Conservation (phyloP, 2,113 vertebrate genomes). For the Romanogobio albipinnatus region DNA sequence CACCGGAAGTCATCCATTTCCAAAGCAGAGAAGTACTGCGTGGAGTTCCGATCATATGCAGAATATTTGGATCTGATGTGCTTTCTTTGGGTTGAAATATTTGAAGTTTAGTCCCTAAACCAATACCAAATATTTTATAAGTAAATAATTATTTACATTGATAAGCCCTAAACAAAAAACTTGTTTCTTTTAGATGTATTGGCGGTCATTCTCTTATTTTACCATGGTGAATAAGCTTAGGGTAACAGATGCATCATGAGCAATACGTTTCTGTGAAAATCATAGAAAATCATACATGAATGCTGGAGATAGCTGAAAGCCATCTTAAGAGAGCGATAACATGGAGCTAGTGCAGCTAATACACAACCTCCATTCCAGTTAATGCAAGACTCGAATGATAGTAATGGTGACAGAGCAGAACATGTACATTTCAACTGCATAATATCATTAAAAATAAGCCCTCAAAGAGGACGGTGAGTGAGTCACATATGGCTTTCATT, state of each 20-base stretch:
- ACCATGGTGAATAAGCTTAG: background rate
- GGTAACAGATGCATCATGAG: background rate
- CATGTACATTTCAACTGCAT: background rate
- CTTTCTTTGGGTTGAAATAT: background rate
- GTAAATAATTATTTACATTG: background rate
- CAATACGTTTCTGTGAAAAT: too few relatives aligned
- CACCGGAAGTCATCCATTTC: background rate
- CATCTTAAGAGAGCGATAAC: background rate
- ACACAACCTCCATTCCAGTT: background rate
- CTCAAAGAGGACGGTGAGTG: background rate
- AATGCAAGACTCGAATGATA: background rate
- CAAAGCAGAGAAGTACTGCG: background rate
- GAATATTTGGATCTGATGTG: background rate
- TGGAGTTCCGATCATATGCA: background rate
- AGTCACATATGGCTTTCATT: slow-evolving; percentile 1
- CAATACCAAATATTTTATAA: too few relatives aligned
- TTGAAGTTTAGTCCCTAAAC: background rate
- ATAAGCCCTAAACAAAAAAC: background rate
- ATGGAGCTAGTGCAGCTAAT: background rate
- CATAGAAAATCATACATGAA: background rate
- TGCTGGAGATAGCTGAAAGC: too few relatives aligned
- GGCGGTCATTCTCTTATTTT: background rate
- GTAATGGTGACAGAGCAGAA: background rate
- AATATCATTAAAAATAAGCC: background rate
- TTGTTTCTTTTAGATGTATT: background rate